Conservation (phyloP, 2,113 vertebrate genomes). For the Oncorhynchus mykiss region DNA sequence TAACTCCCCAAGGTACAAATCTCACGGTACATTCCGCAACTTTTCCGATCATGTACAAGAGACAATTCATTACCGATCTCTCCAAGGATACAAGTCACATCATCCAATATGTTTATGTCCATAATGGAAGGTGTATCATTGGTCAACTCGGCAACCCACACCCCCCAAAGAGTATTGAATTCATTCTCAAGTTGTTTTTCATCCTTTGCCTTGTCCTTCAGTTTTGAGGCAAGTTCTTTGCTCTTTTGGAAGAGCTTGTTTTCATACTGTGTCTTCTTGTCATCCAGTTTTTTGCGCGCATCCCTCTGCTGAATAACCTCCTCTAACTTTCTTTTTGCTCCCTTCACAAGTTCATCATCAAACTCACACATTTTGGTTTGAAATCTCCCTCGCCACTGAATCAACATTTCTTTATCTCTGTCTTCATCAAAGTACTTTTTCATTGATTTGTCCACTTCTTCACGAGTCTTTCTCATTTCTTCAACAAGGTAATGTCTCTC, state of each 20-base stretch:
- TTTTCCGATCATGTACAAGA: background rate
- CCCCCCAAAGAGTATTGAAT: conserved; percentile 51
- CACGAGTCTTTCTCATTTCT: conserved; percentile 5
- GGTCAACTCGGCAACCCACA: conserved; percentile 36
- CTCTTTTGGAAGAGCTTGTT: conserved; percentile 44
- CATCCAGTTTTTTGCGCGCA: conserved; percentile 33
- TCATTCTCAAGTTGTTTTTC: conserved; percentile 33
- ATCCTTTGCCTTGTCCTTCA: conserved; percentile 22
- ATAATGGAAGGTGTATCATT: background rate
- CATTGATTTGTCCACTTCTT: conserved; percentile 41
- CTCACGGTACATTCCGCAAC: background rate
- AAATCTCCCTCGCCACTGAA: conserved; percentile 55
- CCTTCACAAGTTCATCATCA: conserved; percentile 34
- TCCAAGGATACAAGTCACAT: conserved; percentile 50
- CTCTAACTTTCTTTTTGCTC: conserved; percentile 42
- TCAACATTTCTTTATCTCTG: conserved; percentile 51
- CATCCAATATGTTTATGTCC: conserved; percentile 24
- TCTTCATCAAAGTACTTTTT: conserved; percentile 59
- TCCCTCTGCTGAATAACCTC: conserved; percentile 36
- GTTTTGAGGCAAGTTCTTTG: conserved; percentile 40
- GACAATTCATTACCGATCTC: conserved; percentile 23
- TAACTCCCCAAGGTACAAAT: conserved; percentile 17
- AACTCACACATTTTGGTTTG: conserved; percentile 45
- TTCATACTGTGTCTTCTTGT: conserved; percentile 37
- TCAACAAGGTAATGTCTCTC: conserved; percentile 11